These are phyloP conservation scores for Syngnathoides biaculeatus DNA, from an alignment of 2,113 vertebrate genomes.

Conservation along the genomic window DNA sequence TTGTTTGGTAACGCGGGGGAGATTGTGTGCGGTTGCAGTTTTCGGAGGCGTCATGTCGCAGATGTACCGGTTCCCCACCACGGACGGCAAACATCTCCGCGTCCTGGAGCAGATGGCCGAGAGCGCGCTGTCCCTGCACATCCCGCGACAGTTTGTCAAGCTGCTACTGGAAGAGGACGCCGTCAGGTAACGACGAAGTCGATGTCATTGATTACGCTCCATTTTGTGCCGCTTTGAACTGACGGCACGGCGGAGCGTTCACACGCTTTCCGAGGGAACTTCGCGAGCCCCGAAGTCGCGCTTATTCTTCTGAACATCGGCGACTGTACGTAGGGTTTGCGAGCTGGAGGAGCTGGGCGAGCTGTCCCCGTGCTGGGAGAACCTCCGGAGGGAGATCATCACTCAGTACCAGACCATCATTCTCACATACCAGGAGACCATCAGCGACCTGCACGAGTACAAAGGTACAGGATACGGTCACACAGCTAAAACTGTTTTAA, in stretches of 20 bases:
- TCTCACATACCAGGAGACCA: constrained; percentile 96
- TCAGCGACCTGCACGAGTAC: constrained; percentile 93
- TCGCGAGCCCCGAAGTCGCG: too few relatives aligned
- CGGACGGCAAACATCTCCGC: constrained; percentile 92
- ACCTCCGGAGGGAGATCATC: constrained; percentile 93
- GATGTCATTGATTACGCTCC: too few relatives aligned
- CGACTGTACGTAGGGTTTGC: constrained; percentile 80
- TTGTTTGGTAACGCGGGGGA: background rate
- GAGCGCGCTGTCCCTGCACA: constrained; percentile 85
- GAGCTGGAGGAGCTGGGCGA: constrained; percentile 96
- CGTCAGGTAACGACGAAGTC: constrained; percentile 76
- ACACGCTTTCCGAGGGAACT: too few relatives aligned
- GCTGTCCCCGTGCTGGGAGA: constrained; percentile 94
- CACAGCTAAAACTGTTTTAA: too few relatives aligned
- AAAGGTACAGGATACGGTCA: constrained; percentile 75
- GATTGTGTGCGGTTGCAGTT: constrained; percentile 61
- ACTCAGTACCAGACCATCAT: constrained; percentile 98
- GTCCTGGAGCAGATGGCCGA: constrained; percentile 98
- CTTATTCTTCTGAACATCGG: background rate
- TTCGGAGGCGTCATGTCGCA: constrained; percentile 94
- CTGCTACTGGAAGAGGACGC: constrained; percentile 95
- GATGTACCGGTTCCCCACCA: constrained; percentile 95
- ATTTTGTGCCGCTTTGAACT: background rate
- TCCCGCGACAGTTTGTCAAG: constrained; percentile 94
- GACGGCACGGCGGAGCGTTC: background rate